These are phyloP conservation scores for Psix sp. DNA, from an alignment of 1,140 invertebrate species.

Conservation along the genomic window DNA sequence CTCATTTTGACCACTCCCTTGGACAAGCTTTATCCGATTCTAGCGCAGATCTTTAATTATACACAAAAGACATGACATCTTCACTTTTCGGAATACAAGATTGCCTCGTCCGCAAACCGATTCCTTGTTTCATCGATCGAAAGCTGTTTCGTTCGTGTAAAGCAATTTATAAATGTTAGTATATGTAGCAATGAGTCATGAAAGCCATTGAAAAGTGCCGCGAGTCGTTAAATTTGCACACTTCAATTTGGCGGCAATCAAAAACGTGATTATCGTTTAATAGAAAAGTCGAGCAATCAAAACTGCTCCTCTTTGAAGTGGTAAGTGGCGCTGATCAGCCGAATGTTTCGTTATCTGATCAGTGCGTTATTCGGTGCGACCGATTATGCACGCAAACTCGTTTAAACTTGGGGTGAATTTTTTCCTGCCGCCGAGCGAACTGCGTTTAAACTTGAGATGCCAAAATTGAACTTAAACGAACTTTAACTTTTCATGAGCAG, in stretches of 20 bases:
- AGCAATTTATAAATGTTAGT: too few relatives aligned
- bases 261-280: constrained; percentile 17
- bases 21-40: too few relatives aligned
- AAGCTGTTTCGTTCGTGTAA: too few relatives aligned
- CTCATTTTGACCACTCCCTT: too few relatives aligned
- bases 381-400: constrained; percentile 46
- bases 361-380: constrained; percentile 8
- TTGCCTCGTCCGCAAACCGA: too few relatives aligned
- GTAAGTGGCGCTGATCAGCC: constrained; percentile 7
- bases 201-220: neutral
- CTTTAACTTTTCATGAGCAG: constrained; percentile 59
- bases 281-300: constrained; percentile 1
- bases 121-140: too few relatives aligned
- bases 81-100: too few relatives aligned
- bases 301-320: neutral
- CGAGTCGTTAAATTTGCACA: constrained; percentile 14
- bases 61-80: too few relatives aligned
- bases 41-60: too few relatives aligned
- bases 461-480: constrained; percentile 56
- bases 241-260: constrained; percentile 9
- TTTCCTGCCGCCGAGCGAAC: constrained; percentile 28
- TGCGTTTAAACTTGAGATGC: constrained; percentile 48
- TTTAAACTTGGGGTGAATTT: constrained; percentile 49
- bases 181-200: too few relatives aligned
- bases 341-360: constrained; percentile 19